Base-by-base conservation (phyloP, 2,113 vertebrate species). In the Petrocephalus zakoni region DNA sequence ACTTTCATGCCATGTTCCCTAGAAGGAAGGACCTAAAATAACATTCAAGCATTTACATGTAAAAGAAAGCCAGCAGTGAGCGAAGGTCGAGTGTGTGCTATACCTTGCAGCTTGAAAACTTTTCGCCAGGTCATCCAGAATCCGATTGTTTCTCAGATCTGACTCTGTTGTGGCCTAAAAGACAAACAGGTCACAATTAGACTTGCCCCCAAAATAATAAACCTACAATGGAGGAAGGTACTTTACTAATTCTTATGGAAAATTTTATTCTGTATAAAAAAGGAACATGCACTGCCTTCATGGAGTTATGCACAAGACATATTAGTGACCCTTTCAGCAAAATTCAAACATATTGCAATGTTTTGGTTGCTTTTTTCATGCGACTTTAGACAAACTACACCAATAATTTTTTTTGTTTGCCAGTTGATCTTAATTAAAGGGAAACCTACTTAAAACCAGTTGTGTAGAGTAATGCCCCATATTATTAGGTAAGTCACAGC, bases 61-160 rank as follows among this genome's bases (percentile, higher is more conserved):
- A 78, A 37, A 78, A 19, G 5, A 42, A 42, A 42, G 5, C 34
- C 68, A 75, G 17, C 53, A 37, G 34, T 78, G 13, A 75, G 68
- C 37, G 72, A 78, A 78, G 72, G 7, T 19, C 15, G n/a, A 19
- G 29, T 78, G 37, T 42, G 37, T 5, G 4, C 86, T 15, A 82
- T 96, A 99, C 98, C 98, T 98, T 89, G 95, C 96, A 94, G 92
- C 93, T 89, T 91, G 94, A 92, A 98, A 98, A 93, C 93, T 96
- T 90, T 94, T 94, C 29, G 98, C 97, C 83, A 99, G 90, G 19
- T 99, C 97, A 91, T 99, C 98, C 84, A 99, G 84, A 6, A 95
- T 21, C 37, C 98, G 95, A 93, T 99, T 99, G 92, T 97, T 99
- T 91, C 94, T 97, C 86, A 99, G 93, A 90, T 99, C 97, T 75